Conservation (phyloP, 2,888 invertebrate species). For the Apodemia mormo region DNA sequence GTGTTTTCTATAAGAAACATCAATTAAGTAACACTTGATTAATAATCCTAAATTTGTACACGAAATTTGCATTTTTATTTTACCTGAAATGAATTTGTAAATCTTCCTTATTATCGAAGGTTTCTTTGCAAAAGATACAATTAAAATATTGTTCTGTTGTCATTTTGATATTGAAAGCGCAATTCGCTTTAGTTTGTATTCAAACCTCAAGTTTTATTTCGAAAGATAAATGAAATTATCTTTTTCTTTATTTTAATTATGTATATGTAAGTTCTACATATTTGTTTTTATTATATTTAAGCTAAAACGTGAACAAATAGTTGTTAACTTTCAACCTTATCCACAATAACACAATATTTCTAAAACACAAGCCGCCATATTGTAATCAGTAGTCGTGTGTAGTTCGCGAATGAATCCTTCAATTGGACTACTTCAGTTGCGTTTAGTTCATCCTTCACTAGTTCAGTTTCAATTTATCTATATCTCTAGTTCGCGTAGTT, state of each 20-base stretch:
- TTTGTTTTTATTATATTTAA: neutral
- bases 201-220: neutral
- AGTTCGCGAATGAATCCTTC: too few relatives aligned
- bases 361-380: slow-evolving; percentile 12
- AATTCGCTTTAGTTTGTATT: slow-evolving; percentile 18
- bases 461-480: too few relatives aligned
- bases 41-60: neutral
- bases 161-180: slow-evolving; percentile 45
- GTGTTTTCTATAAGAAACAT: slow-evolving; percentile 75
- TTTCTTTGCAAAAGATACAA: slow-evolving; percentile 82
- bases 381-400: slow-evolving; percentile 1
- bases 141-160: slow-evolving; percentile 60
- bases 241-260: neutral
- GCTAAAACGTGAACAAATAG: neutral
- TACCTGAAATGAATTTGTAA: slow-evolving; percentile 84
- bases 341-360: neutral
- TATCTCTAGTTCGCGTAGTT: too few relatives aligned
- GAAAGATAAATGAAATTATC: neutral
- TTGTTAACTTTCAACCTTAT: neutral
- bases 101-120: slow-evolving; percentile 79
- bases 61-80: neutral
- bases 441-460: too few relatives aligned
- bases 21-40: neutral
- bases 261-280: neutral
- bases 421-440: too few relatives aligned